Percentiles rank a stretch among this genome's conserved stretches.
phyloP scores from a whole-genome alignment of 1,140 invertebrate genomes.

The Pseudoatta argentina region DNA sequence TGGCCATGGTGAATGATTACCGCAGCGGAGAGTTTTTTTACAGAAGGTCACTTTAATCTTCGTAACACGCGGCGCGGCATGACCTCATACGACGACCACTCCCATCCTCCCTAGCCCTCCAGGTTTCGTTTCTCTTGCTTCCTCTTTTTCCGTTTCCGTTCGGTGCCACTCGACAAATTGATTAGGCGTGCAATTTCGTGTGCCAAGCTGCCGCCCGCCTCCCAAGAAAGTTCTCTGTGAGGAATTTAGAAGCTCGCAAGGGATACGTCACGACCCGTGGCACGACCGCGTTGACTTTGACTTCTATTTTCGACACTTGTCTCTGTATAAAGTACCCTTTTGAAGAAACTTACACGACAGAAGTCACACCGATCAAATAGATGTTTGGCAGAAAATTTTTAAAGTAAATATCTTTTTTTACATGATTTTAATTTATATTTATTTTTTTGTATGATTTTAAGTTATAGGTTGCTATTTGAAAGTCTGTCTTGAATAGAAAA shows the following conservation, averaged over 20 bases:
- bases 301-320: slow-evolving; percentile 1
- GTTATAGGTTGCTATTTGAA: not conserved
- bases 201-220: not conserved
- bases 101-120: slow-evolving; percentile 42
- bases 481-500: not conserved
- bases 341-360: not conserved
- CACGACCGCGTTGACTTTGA: slow-evolving; percentile 1
- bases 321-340: not conserved
- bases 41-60: slow-evolving; percentile 46
- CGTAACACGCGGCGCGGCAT: slow-evolving; percentile 21
- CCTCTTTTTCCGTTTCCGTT: slow-evolving; percentile 7
- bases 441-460: not conserved
- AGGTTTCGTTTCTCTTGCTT: not conserved
- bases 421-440: not conserved
- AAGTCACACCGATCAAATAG: not conserved
- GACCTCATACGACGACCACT: slow-evolving; percentile 53
- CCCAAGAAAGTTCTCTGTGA: slow-evolving; percentile 2
- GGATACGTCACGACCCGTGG: slow-evolving; percentile 2
- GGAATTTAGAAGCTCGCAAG: not conserved
- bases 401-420: not conserved
- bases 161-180: slow-evolving; percentile 54
- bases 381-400: not conserved
- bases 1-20: not conserved
- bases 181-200: slow-evolving; percentile 53
- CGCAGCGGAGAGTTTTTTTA: slow-evolving; percentile 10